Conservation (phyloP, 2,888 invertebrate species). For the Sphaeridia pumilis region DNA sequence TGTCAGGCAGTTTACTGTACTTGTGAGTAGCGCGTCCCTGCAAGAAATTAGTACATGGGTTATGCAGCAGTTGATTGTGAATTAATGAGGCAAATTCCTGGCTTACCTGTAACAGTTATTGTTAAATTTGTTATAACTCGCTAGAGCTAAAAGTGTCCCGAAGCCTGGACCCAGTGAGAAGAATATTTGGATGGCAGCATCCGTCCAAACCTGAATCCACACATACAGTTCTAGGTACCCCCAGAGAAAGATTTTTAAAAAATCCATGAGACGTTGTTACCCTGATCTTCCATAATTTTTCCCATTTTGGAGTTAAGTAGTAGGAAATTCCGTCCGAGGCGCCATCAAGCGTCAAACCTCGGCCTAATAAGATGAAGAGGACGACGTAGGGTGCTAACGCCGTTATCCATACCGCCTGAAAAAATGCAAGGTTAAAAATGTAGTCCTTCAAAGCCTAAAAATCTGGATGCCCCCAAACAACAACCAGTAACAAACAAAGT, state of each 20-base stretch:
- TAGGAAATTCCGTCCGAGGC: slow-evolving; percentile 73
- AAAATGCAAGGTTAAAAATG: background rate
- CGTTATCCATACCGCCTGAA: slow-evolving; percentile 86
- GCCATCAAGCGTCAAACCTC: slow-evolving; percentile 75
- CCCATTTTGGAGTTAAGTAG: slow-evolving; percentile 81
- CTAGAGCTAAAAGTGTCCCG: slow-evolving; percentile 74
- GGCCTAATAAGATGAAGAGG: slow-evolving; percentile 66
- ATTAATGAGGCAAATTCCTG: background rate
- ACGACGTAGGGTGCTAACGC: slow-evolving; percentile 86
- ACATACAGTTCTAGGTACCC: slow-evolving; percentile 1
- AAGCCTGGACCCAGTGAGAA: slow-evolving; percentile 88
- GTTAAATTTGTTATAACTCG: slow-evolving; percentile 87
- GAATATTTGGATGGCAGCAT: slow-evolving; percentile 87
- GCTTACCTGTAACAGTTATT: slow-evolving; percentile 57
- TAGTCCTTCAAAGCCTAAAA: too few relatives aligned
- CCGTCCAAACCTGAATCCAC: slow-evolving; percentile 67
- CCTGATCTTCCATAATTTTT: slow-evolving; percentile 62
- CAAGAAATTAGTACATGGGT: background rate
- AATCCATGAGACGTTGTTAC: slow-evolving; percentile 41
- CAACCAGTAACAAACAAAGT: too few relatives aligned
- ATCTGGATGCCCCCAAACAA: too few relatives aligned
- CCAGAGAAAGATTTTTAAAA: background rate
- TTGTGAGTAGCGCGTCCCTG: slow-evolving; percentile 78
- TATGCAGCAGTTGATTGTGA: background rate
- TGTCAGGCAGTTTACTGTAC: slow-evolving; percentile 79